Evolutionary conservation across 1,140 invertebrate genomes (phyloP), one percentile per base, ranked within the genome.

Genomic region (Apis dorsata): DNA sequence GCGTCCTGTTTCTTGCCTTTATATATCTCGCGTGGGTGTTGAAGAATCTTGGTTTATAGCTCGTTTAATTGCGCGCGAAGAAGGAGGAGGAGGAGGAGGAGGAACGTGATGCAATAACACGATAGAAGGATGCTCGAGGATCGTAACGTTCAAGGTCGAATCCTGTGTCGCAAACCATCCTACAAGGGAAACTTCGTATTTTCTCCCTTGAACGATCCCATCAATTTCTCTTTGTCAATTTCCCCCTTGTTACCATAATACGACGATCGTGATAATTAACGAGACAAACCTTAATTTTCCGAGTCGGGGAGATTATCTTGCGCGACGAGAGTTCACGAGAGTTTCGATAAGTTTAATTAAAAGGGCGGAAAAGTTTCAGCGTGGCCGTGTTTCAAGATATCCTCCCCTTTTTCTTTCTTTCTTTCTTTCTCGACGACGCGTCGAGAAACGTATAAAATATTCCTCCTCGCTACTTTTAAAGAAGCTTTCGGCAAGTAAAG

Each of bases 331-430:
- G 65, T 79, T 79, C 5, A 10, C 28, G 17, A 70, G 21, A 57
- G 44, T 44, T 59, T 51, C 34, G 77, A 79, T 66, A 77, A 66
- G 63, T 70, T 69, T 59, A 70, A 79, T 77, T 66, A 66, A 66
- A 77, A 51, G 60, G n/a, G 28, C 72, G n/a, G 11, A 34, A 49
- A 77, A 77, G 17, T 77, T 77, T n/a, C 24, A 10, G 49, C 57
- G 21, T 59, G 57, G 49, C n/a, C 62, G 19, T 55, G 44, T 77
- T 77, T 65, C 74, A 19, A 13, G 8, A 49, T 17, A 15, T 21
- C 59, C 17, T 12, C 53, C 55, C 3, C 12, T 44, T 60, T 74
- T 44, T 34, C 24, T 2, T 13, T 3, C 10, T 13, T 9, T 5
- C 5, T 21, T 34, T 62, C 49, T 19, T 17, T 49, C 44, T 24